Conservation (phyloP, 2,888 invertebrate genomes). For the Acleris holmiana region DNA sequence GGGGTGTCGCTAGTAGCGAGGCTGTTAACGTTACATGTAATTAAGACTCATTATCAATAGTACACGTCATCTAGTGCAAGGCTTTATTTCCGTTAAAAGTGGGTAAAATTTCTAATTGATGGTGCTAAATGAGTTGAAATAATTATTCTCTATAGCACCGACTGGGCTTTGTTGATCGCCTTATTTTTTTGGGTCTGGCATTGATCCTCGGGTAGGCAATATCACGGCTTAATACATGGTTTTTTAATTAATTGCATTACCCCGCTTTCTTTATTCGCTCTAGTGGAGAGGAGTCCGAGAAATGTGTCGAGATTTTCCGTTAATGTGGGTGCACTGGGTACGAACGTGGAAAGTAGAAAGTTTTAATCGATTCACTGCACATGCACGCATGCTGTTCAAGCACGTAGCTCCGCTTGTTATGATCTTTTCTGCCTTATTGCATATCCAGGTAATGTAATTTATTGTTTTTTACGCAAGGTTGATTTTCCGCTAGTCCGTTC, state of each 20-base stretch:
- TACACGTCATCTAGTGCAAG: not conserved
- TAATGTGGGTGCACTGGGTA: constrained; percentile 69
- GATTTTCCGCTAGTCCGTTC: constrained; percentile 21
- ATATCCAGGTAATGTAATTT: constrained; percentile 49
- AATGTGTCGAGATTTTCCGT: constrained; percentile 80
- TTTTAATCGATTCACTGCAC: constrained; percentile 80
- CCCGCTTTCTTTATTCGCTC: constrained; percentile 78
- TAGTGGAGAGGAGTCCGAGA: constrained; percentile 73
- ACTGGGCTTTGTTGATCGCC: no score
- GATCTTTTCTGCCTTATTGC: constrained; percentile 60
- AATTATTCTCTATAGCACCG: no score
- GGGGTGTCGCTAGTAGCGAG: constrained; percentile 15
- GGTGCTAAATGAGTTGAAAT: no score
- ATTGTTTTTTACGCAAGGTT: constrained; percentile 32
- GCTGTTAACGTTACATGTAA: constrained; percentile 8
- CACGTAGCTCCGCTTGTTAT: constrained; percentile 52
- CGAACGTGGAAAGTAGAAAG: constrained; percentile 82
- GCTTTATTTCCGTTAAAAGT: no score
- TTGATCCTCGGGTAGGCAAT: constrained; percentile 3
- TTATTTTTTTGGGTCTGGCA: no score
- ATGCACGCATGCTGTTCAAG: constrained; percentile 71
- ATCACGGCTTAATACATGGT: constrained; percentile 22
- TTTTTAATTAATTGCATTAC: constrained; percentile 57
- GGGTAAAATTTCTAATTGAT: no score
- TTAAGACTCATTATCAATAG: constrained; percentile 1